Conservation (phyloP, 2,113 vertebrate species). For the Cnemophilus loriae region DNA sequence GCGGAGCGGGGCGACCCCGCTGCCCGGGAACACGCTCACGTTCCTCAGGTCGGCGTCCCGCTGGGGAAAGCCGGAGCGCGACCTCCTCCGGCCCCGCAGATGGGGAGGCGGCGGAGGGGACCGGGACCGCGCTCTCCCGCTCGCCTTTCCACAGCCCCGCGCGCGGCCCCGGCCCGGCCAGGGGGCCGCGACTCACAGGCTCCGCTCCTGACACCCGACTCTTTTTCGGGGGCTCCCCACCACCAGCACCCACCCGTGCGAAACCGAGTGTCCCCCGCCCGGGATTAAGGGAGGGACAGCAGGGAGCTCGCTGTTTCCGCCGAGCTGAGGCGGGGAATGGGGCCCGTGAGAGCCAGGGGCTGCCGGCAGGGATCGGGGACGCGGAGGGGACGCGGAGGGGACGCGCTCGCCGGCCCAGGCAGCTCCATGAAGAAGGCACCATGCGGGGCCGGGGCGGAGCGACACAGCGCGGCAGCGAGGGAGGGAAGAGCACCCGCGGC, state of each 20-base stretch:
- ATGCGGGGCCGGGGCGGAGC: neutral
- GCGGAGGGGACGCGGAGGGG: too few relatives aligned
- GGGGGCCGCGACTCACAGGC: neutral
- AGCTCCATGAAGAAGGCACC: neutral
- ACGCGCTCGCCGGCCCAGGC: neutral
- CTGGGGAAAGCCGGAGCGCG: neutral
- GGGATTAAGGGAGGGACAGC: neutral
- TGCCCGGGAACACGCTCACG: neutral
- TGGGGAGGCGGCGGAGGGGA: neutral
- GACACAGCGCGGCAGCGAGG: neutral
- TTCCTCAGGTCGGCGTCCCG: too few relatives aligned
- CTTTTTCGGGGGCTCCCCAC: too few relatives aligned
- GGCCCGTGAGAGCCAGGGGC: fast-evolving
- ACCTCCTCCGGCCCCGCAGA: neutral
- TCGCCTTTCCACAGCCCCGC: neutral
- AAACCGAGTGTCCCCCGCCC: fast-evolving
- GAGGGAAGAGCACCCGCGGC: neutral
- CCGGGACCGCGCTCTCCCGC: neutral
- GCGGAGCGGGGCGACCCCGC: neutral
- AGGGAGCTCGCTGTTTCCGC: neutral
- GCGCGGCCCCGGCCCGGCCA: neutral
- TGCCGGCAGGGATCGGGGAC: neutral
- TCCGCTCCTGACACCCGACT: neutral
- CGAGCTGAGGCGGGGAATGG: neutral
- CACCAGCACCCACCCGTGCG: neutral